Percentiles rank a stretch among this genome's conserved stretches.
Conservation (phyloP, 1,140 invertebrate species). For the Atta texana region DNA sequence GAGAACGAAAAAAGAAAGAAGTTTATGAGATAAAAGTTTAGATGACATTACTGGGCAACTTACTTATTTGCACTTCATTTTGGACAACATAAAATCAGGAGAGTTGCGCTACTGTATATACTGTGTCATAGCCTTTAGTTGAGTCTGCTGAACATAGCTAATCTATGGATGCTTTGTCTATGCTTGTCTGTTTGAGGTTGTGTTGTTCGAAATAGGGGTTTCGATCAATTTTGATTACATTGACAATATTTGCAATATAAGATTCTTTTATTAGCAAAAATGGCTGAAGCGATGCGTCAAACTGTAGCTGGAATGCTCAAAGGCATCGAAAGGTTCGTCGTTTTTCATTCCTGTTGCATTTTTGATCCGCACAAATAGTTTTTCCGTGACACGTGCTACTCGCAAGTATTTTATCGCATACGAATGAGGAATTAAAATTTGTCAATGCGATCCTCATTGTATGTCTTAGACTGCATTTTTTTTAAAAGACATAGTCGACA, state of each 20-base stretch:
- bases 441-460: neutral
- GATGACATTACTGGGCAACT: no score
- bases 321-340: slow-evolving; percentile 91
- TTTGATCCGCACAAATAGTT: neutral
- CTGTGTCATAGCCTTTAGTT: no score
- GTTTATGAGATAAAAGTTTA: no score
- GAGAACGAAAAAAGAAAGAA: no score
- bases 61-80: no score
- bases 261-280: slow-evolving; percentile 74
- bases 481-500: no score
- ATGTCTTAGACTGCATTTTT: no score
- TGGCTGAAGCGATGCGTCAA: slow-evolving; percentile 92
- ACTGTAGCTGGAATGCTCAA: slow-evolving; percentile 91
- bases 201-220: neutral
- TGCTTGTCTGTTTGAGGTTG: neutral
- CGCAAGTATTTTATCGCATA: neutral
- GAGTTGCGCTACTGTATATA: no score
- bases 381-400: neutral
- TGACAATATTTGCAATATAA: neutral
- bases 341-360: neutral
- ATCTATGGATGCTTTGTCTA: neutral
- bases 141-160: no score
- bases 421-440: neutral
- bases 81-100: no score
- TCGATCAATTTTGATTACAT: neutral